A percentile compares a stretch with the other conserved stretches of the same genome.
These are phyloP conservation scores for Ptychoptera contaminata DNA, from an alignment of 2,888 invertebrate genomes.

Conservation along the genomic window DNA sequence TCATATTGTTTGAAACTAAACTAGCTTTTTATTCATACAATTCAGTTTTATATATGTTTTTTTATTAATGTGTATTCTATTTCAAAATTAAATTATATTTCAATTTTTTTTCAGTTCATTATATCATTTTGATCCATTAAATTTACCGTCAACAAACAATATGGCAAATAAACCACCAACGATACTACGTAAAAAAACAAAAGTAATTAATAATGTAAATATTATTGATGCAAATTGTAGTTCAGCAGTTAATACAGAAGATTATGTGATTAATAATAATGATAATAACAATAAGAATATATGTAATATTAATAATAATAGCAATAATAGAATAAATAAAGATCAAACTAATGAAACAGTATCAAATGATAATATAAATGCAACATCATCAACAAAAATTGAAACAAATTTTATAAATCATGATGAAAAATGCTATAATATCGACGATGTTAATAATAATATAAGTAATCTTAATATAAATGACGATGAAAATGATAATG, in stretches of 20 bases:
- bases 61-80: not conserved
- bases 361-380: not conserved
- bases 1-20: not conserved
- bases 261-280: not conserved
- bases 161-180: conserved; percentile 3
- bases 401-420: too few species aligned
- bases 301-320: conserved; percentile 3
- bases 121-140: conserved; percentile 32
- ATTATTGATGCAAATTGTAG: not conserved
- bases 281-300: conserved; percentile 3
- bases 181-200: conserved; percentile 7
- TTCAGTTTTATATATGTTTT: not conserved
- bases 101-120: conserved; percentile 25
- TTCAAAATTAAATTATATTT: not conserved
- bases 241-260: not conserved
- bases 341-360: not conserved
- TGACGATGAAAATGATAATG: conserved; percentile 1
- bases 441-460: not conserved
- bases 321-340: not conserved
- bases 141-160: conserved; percentile 22
- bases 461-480: not conserved
- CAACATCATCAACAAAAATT: too few species aligned
- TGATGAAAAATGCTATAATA: too few species aligned
- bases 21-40: not conserved
- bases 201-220: conserved; percentile 4